Evolutionary conservation across 2,113 vertebrate species (phyloP), one percentile per base, ranked within the genome.

Genomic region (Lagopus leucura): DNA sequence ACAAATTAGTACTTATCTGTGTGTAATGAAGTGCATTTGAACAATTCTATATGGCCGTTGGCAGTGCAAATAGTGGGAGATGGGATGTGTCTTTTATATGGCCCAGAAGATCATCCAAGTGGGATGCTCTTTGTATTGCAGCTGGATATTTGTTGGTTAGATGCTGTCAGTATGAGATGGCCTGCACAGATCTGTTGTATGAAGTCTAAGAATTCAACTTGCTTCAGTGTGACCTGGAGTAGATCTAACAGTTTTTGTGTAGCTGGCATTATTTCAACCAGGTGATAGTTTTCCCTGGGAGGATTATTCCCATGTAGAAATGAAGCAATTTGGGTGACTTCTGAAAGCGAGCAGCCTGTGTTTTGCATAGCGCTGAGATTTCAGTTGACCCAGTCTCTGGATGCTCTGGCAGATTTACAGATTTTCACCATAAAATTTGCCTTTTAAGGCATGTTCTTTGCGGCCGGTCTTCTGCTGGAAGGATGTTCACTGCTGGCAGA

Each of bases 291-390:
- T 71, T 82, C 11, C 71, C 47, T 22, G 12, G 47, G 65, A 73
- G 64, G 81, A 86, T 92, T 92, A 78, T 84, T 88, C 16, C 63
- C 45, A 7, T 92, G 63, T 94, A 60, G 74, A 94, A 94, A 61
- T 95, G 18, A 93, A 91, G 64, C 85, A 93, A 95, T 92, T 94
- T 73, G 71, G 74, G 58, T 96, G 92, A 83, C 88, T 96, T 92
- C n/a, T 21, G 80, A 78, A 96, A 77, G 70, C 84, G 40, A 24
- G 52, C 2, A 0, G 79, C 87, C 93, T 11, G 3, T 73, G 71
- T 94, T 97, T 97, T 96, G 94, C 94, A 94, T 97, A 96, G 94
- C 1, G 71, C 96, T 95, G 95, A 96, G 91, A 96, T 96, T 97
- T 96, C 95, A 93, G 80, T 85, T 96, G 92, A 94, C 96, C 96